These are phyloP conservation scores for Axinella damicornis DNA, from an alignment of 37 sponge, comb jelly and placozoan genomes.

Conservation along the genomic window DNA sequence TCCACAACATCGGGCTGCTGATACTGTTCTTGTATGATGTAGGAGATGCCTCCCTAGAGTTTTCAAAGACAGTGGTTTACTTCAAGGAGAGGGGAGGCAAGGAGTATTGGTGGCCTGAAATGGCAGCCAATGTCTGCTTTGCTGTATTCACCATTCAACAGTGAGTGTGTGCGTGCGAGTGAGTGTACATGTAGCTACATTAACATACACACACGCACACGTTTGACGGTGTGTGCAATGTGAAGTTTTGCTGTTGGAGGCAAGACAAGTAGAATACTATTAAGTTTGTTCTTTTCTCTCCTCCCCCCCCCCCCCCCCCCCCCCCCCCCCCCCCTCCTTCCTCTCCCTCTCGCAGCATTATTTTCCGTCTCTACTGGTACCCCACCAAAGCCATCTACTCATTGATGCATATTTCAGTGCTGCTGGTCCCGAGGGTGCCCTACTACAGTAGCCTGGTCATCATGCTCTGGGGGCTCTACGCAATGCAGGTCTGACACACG, in stretches of 20 bases:
- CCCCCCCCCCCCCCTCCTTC: no score
- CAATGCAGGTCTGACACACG: slow-evolving; percentile 55
- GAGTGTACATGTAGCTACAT: no score
- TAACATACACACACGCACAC: no score
- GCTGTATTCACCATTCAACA: slow-evolving; percentile 72
- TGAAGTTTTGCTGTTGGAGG: no score
- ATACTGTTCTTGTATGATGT: slow-evolving; percentile 78
- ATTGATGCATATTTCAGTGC: slow-evolving; percentile 41
- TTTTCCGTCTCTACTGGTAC: slow-evolving; percentile 73
- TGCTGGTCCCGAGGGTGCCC: slow-evolving; percentile 55
- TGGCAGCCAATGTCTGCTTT: slow-evolving; percentile 60
- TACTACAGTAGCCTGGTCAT: slow-evolving; percentile 75
- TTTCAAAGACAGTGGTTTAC: slow-evolving; percentile 70
- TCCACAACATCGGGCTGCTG: slow-evolving; percentile 76
- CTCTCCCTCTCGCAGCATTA: no score
- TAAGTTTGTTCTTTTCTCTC: no score
- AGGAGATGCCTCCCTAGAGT: slow-evolving; percentile 78
- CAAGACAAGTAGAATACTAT: neutral
- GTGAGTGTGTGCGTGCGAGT: no score
- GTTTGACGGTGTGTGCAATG: neutral
- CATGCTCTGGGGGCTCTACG: slow-evolving; percentile 65
- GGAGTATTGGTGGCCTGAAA: slow-evolving; percentile 19
- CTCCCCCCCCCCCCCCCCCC: no score
- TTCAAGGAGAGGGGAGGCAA: slow-evolving; percentile 61
- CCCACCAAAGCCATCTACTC: slow-evolving; percentile 82